Conservation (phyloP, 64 coral and sea anemone species). For the Montipora capricornis region DNA sequence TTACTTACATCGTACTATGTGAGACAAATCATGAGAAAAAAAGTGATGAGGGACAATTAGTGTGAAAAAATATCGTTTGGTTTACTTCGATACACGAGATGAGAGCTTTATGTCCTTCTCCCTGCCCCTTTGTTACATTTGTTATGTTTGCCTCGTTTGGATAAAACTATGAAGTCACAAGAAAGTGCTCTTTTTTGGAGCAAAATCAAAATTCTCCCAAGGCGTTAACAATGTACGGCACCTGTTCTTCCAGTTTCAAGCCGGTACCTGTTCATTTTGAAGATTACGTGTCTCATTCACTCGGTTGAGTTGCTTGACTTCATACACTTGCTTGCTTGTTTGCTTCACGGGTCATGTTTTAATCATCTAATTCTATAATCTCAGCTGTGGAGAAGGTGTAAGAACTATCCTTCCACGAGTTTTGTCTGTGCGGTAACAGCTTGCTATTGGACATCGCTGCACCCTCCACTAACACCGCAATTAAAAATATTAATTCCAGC, state of each 20-base stretch:
- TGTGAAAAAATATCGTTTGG: too few species aligned
- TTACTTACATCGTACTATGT: too few species aligned
- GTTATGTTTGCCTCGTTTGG: too few species aligned
- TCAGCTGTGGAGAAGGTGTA: background rate
- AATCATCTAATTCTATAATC: slow-evolving; percentile 43
- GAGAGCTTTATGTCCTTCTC: too few species aligned
- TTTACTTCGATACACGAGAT: too few species aligned
- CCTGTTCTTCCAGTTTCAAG: background rate
- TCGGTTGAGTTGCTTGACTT: too few species aligned
- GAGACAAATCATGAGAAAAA: too few species aligned
- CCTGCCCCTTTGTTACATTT: too few species aligned
- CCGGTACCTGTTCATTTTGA: slow-evolving; percentile 4
- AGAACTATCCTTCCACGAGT: background rate
- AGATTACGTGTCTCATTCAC: too few species aligned
- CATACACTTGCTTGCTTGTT: too few species aligned
- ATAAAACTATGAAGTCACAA: background rate
- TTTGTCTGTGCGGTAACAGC: background rate
- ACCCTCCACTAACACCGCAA: slow-evolving; percentile 11
- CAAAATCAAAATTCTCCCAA: too few species aligned
- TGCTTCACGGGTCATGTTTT: background rate
- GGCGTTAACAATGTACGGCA: background rate
- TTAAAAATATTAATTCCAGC: slow-evolving; percentile 34
- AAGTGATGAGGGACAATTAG: too few species aligned
- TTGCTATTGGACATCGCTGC: background rate
- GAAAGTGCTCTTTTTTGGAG: background rate